Evolutionary conservation across 2,113 vertebrate species (phyloP).

Genomic region (Limanda limanda): DNA sequence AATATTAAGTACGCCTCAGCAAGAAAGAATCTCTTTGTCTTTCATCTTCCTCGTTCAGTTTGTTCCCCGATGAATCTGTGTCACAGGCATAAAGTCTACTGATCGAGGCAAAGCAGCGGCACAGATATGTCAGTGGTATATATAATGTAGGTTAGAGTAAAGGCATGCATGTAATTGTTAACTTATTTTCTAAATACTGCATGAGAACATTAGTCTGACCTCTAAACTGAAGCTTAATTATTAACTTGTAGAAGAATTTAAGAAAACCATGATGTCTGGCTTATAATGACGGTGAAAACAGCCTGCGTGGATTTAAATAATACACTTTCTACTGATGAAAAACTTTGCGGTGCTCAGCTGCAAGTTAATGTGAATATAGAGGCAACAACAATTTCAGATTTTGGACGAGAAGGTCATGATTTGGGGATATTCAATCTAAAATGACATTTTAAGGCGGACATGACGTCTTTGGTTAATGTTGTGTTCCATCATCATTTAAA

Average conservation of each 20-base stretch:
- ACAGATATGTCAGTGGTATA: neutral
- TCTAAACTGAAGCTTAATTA: neutral
- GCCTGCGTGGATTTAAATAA: slow-evolving; percentile 21
- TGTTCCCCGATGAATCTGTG: slow-evolving; percentile 26
- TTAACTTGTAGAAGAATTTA: neutral
- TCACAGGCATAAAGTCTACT: slow-evolving; percentile 22
- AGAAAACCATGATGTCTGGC: no score
- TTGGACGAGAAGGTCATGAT: no score
- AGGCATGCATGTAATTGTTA: neutral
- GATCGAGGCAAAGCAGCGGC: neutral
- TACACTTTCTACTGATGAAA: no score
- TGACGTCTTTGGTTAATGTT: no score
- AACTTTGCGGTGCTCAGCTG: no score
- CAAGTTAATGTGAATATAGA: no score
- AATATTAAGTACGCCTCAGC: slow-evolving; percentile 54
- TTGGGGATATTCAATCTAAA: no score
- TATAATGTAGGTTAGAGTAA: neutral
- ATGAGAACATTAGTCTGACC: neutral
- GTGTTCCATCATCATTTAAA: no score
- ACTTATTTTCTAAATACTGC: neutral
- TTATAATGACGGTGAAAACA: neutral
- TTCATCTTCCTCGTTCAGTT: slow-evolving; percentile 42
- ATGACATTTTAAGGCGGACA: no score
- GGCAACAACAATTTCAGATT: no score
- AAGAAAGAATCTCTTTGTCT: slow-evolving; percentile 38